Evolutionary conservation across 2,797 vertebrate species (phyloP), one percentile per base, ranked within the genome.

Genomic region (Pangasius larnaudii): DNA sequence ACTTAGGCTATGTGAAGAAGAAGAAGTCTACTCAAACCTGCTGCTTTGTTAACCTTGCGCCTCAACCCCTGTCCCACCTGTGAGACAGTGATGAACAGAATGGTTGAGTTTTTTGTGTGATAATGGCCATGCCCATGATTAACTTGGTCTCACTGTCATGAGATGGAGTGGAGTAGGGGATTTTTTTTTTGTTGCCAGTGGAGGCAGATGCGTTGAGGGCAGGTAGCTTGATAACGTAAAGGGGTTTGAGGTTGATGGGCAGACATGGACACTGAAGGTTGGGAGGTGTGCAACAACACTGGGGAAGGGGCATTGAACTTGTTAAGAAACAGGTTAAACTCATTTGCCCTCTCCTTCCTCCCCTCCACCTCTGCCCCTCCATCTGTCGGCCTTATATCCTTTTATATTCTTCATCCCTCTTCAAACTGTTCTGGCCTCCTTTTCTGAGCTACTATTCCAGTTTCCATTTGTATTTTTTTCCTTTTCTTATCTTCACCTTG

Each of bases 281-380:
- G 19, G 78, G 39, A 59, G 33, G n/a, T 0, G 4, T 9, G 18
- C 3, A 5, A 24, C 30, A 36, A 30, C 51, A 24, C 77, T 58
- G 3, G 5, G 13, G 18, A 16, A 58, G 51, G 30, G n/a, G 51
- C 51, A 56, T 33, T 5, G 9, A 30, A 46, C 7, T 16, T 42
- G 59, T 83, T 83, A 30, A 82, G 36, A 59, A 36, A 61, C 36
- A 61, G 58, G 24, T 46, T 63, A n/a, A 63, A 46, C 39, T 83
- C 24, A 63, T 81, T 30, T 30, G 2, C 2, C 14, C 0, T 42
- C 7, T n/a, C 80, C 27, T 30, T 30, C 16, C 59, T 65, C 39
- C 14, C 27, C 13, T 46, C 42, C 22, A 61, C 58, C 36, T 81
- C 22, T 61, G n/a, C 11, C 30, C 1, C 16, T 56, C 51, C 14